These are phyloP conservation scores for Morbakka virulenta DNA, from an alignment of 30 jellyfish, hydroid and myxozoan genomes.

Conservation along the genomic window DNA sequence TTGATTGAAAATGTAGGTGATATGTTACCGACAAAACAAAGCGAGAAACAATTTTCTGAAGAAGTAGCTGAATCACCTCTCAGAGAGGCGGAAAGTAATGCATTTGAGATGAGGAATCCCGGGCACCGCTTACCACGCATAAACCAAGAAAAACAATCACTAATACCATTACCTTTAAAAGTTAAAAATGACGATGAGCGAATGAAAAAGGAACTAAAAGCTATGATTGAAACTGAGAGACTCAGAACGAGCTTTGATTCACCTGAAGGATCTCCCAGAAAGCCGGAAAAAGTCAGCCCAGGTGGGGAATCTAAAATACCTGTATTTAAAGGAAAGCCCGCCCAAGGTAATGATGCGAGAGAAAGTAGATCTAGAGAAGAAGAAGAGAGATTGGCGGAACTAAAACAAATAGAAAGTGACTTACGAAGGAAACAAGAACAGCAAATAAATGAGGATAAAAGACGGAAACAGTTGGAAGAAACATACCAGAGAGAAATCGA, in stretches of 20 bases:
- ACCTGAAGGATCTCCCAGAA: background rate
- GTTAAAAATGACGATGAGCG: background rate
- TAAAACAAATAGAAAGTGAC: conserved; percentile 8
- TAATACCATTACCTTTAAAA: background rate
- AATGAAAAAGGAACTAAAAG: conserved; percentile 22
- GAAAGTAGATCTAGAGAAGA: conserved; percentile 1
- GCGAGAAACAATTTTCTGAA: no score
- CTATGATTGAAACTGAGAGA: background rate
- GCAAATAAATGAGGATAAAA: background rate
- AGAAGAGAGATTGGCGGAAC: conserved; percentile 9
- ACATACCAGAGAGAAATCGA: background rate
- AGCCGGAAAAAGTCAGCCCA: background rate
- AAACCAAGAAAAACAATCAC: background rate
- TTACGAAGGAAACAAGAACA: conserved; percentile 17
- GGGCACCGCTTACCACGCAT: no score
- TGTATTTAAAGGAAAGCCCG: conserved; percentile 12
- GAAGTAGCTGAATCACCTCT: background rate
- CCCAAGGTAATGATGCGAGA: conserved; percentile 7
- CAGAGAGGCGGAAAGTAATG: no score
- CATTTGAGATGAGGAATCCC: no score
- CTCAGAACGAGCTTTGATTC: background rate
- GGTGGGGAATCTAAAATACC: conserved; percentile 32
- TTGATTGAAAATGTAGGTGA: background rate
- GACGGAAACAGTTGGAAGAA: conserved; percentile 20
- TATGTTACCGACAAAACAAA: background rate